Conservation (phyloP, 2,797 vertebrate genomes). For the Pangasius larnaudii region DNA sequence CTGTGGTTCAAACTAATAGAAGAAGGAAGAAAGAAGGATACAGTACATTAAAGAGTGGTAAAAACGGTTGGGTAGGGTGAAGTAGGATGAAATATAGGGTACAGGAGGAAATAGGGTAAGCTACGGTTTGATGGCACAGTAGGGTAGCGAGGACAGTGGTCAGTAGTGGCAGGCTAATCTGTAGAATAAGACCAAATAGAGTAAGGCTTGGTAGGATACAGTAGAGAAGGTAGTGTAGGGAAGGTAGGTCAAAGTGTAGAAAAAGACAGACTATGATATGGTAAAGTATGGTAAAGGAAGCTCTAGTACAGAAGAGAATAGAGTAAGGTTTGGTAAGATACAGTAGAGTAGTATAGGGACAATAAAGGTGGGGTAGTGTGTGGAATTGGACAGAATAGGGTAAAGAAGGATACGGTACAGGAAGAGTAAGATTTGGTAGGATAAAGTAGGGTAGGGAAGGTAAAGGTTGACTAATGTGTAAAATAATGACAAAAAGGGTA, state of each 20-base stretch:
- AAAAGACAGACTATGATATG: background rate
- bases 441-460: background rate
- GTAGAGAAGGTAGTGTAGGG: background rate
- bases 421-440: background rate
- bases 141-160: background rate
- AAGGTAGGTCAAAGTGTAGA: background rate
- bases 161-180: background rate
- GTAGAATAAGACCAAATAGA: background rate
- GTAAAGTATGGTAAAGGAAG: too few species aligned
- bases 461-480: too few species aligned
- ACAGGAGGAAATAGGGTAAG: background rate
- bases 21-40: background rate
- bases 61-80: background rate
- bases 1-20: background rate
- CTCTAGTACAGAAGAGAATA: too few species aligned
- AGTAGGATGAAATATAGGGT: background rate
- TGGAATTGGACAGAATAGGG: background rate
- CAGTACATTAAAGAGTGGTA: background rate
- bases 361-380: background rate
- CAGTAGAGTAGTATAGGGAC: background rate
- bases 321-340: background rate
- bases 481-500: too few species aligned
- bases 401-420: background rate
- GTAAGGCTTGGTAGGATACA: background rate
- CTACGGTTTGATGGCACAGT: background rate